Conservation (phyloP, 2,888 invertebrate species). For the Drosophila tripunctata region DNA sequence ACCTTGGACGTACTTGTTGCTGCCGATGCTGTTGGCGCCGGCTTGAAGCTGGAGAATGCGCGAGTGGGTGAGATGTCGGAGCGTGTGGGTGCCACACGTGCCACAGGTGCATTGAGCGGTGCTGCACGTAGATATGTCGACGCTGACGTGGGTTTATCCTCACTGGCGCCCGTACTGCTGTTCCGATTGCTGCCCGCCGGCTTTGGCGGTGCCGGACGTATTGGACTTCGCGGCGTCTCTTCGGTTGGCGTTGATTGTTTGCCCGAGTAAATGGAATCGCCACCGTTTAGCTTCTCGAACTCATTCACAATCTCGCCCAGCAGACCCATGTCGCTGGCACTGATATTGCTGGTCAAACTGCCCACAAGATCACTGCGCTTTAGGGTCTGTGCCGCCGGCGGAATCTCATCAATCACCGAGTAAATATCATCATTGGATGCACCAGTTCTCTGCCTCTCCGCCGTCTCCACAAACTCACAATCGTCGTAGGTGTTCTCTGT, state of each 20-base stretch:
- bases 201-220: slow-evolving; percentile 86
- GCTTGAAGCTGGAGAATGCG: slow-evolving; percentile 83
- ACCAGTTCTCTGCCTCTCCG: too few relatives aligned
- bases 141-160: slow-evolving; percentile 84
- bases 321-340: slow-evolving; percentile 88
- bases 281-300: slow-evolving; percentile 93
- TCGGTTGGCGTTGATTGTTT: slow-evolving; percentile 84
- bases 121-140: slow-evolving; percentile 89
- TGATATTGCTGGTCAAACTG: slow-evolving; percentile 59
- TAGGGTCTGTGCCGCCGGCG: slow-evolving; percentile 84
- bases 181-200: slow-evolving; percentile 78
- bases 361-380: slow-evolving; percentile 83
- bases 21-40: slow-evolving; percentile 44
- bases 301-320: slow-evolving; percentile 94
- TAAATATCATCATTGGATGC: slow-evolving; percentile 92
- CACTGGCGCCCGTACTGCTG: slow-evolving; percentile 32
- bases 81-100: slow-evolving; percentile 83
- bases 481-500: slow-evolving; percentile 89
- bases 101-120: slow-evolving; percentile 88
- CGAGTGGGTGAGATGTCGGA: slow-evolving; percentile 80
- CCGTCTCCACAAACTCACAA: slow-evolving; percentile 87
- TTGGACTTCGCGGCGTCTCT: slow-evolving; percentile 85
- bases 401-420: slow-evolving; percentile 93
- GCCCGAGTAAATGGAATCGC: slow-evolving; percentile 94
- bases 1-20: slow-evolving; percentile 13